Evolutionary conservation across 2,797 vertebrate species (phyloP).

Genomic region (Corythornis leucogaster): DNA sequence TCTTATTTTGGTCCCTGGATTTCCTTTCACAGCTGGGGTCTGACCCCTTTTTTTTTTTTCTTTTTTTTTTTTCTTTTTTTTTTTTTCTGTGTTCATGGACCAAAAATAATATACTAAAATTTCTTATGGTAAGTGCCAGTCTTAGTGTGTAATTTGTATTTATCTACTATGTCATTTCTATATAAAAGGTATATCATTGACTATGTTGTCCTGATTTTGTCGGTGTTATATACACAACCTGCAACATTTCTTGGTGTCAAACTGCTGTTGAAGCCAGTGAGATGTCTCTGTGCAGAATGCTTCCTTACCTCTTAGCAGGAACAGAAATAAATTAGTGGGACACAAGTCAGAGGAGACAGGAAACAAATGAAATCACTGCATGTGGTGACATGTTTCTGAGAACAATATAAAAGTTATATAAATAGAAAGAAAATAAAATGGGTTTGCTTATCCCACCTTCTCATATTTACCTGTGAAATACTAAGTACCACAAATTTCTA

Average conservation of each 20-base stretch:
- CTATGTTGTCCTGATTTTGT: background rate
- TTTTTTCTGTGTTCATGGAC: background rate
- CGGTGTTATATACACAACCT: background rate
- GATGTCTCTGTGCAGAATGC: background rate
- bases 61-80: background rate
- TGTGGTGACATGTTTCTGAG: background rate
- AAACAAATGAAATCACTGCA: background rate
- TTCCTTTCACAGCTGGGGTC: background rate
- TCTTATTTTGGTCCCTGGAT: background rate
- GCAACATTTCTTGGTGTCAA: background rate
- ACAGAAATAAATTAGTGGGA: background rate
- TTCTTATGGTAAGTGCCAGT: background rate
- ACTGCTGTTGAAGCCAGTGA: background rate
- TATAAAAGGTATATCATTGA: background rate
- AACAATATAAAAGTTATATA: background rate
- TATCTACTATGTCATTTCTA: background rate
- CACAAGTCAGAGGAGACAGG: background rate
- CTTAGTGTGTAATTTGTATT: background rate
- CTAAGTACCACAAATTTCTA: background rate
- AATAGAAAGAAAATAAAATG: background rate
- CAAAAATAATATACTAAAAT: background rate
- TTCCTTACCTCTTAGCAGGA: background rate
- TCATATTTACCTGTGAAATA: background rate
- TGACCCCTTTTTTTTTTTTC: background rate
- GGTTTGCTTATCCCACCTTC: background rate